Evolutionary conservation across 1,140 invertebrate genomes (phyloP).

Genomic region (Chrysomallon squamiferum): DNA sequence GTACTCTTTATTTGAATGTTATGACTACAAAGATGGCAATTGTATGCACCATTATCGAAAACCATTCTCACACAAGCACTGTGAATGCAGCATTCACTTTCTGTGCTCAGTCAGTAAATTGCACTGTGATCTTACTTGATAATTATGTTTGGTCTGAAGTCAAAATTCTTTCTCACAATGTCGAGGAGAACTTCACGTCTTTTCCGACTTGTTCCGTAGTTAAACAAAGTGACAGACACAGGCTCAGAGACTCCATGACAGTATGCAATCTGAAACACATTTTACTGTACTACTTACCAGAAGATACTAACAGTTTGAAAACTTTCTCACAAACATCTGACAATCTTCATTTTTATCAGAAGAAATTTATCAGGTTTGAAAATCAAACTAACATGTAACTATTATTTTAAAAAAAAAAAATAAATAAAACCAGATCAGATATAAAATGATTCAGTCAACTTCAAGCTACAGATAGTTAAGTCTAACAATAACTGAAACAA

Average conservation of each 20-base stretch:
- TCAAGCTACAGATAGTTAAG: neutral
- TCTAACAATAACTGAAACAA: too few species aligned
- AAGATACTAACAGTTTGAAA: neutral
- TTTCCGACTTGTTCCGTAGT: slow-evolving; percentile 91
- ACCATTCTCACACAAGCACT: too few species aligned
- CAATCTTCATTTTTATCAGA: neutral
- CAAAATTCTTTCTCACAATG: slow-evolving; percentile 96
- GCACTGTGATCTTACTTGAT: slow-evolving; percentile 74
- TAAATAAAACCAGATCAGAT: neutral
- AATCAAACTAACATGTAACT: neutral
- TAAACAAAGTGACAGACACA: slow-evolving; percentile 92
- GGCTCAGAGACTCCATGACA: slow-evolving; percentile 95
- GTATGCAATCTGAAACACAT: slow-evolving; percentile 79
- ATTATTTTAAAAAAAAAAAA: neutral
- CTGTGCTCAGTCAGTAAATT: too few species aligned
- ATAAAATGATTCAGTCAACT: neutral
- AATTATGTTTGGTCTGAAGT: slow-evolving; percentile 94
- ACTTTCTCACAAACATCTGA: neutral
- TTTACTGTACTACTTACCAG: neutral
- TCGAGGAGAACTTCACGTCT: slow-evolving; percentile 85
- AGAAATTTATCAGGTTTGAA: neutral
- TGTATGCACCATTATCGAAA: too few species aligned
- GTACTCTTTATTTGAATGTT: too few species aligned
- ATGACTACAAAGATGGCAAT: too few species aligned
- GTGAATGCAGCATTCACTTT: too few species aligned